Base-by-base conservation (phyloP, 2,888 invertebrate genomes). In the Heliconius ismenius region DNA sequence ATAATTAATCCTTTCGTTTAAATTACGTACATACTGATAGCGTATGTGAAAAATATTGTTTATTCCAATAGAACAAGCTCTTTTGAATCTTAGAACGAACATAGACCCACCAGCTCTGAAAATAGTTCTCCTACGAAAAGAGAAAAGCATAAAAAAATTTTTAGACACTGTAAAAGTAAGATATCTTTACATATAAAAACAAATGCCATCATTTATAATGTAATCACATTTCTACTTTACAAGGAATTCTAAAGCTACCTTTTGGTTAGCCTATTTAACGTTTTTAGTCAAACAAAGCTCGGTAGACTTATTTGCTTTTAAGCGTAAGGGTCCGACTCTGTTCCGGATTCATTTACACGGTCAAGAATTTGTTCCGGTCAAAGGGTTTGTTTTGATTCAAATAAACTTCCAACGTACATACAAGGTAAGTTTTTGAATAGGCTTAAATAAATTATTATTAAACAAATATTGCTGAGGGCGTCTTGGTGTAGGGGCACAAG, bases 311-410 rank as follows among this genome's bases (percentile, higher is more conserved):
- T 76, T 76, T 76, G 65, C 54, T 75, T 75, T 68, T 67, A 75
- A 67, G 64, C 49, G 75, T 68, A 62, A 58, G 75, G 78, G 77
- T 78, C 78, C 69, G 63, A 69, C 69, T 63, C 68, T 72, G 62
- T 73, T 72, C 60, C 49, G 74, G 32, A 72, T 32, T 72, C 77
- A 70, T 80, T 78, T 80, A 75, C 58, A 67, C 73, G 74, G 75
- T 64, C 76, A 70, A 76, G 70, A 60, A 78, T 74, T 80, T 80
- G 77, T 77, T 78, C 80, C 80, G 80, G 80, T 79, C 80, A 79
- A 76, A 74, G 77, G 72, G 49, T 78, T 64, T 73, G 74, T 79
- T 78, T 78, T 70, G 65, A 67, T 88, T 77, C 62, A 74, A 75
- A 74, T 77, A 75, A 74, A 62, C 73, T 43, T 69, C n/a, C 43